These are phyloP conservation scores for Teleogryllus oceanicus DNA, from an alignment of 2,888 invertebrate species.

Conservation along the genomic window DNA sequence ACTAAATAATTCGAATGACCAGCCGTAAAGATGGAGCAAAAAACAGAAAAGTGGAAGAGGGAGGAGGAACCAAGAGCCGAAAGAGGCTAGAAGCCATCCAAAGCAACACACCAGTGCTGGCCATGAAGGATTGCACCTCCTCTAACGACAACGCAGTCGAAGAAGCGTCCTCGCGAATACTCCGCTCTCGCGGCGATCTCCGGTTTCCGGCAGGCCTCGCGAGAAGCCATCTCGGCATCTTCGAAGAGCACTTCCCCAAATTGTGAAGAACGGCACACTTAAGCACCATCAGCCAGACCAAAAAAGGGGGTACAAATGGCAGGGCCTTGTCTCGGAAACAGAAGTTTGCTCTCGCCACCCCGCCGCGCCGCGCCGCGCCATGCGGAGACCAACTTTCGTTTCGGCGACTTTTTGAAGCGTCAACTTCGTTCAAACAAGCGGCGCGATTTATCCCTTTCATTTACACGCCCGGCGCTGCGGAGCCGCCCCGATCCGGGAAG, in stretches of 20 bases:
- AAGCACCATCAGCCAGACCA: background rate
- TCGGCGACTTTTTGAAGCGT: background rate
- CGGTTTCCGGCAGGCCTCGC: background rate
- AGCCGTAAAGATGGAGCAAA: too few relatives aligned
- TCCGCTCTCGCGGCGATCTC: background rate
- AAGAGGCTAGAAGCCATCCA: background rate
- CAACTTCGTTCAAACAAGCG: slow-evolving; percentile 18
- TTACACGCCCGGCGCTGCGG: background rate
- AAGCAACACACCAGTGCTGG: background rate
- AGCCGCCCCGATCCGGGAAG: background rate
- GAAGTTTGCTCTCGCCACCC: background rate
- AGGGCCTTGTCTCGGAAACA: background rate
- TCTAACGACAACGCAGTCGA: background rate
- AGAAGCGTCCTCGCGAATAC: too few relatives aligned
- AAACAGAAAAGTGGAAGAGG: too few relatives aligned
- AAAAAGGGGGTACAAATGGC: background rate
- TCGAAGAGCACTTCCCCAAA: background rate
- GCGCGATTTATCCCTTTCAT: slow-evolving; percentile 9
- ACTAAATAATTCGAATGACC: too few relatives aligned
- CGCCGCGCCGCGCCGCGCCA: background rate
- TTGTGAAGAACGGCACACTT: background rate
- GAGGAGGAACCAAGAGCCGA: background rate
- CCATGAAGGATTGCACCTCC: background rate
- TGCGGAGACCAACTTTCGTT: background rate
- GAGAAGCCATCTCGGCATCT: background rate